Percentiles rank a stretch among this genome's conserved stretches.
phyloP scores from a whole-genome alignment of 2,888 invertebrate genomes.

The Dascillus cervinus region DNA sequence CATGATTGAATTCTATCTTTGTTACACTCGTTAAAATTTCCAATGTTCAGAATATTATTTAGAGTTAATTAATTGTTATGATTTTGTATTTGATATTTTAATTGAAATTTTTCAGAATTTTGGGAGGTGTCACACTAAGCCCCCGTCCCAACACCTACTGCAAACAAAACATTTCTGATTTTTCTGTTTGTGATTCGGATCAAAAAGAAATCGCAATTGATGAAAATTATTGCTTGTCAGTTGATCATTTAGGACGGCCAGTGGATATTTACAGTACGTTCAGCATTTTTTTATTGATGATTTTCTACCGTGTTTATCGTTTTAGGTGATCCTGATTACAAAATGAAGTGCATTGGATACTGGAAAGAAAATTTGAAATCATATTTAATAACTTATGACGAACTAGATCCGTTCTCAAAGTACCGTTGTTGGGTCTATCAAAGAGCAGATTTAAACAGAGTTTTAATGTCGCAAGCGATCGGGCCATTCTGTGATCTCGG shows the following conservation, averaged over 20 bases:
- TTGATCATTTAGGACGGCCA: constrained; percentile 90
- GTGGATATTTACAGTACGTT: constrained; percentile 82
- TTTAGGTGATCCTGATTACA: constrained; percentile 84
- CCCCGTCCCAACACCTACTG: constrained; percentile 90
- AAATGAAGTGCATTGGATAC: constrained; percentile 93
- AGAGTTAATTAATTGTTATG: no score
- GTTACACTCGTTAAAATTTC: no score
- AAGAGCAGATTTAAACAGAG: constrained; percentile 83
- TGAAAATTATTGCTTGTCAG: constrained; percentile 93
- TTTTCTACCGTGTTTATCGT: constrained; percentile 14
- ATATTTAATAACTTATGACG: constrained; percentile 92
- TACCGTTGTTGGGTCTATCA: constrained; percentile 99
- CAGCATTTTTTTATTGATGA: neutral
- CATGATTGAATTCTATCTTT: no score
- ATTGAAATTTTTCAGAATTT: constrained; percentile 51
- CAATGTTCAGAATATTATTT: no score
- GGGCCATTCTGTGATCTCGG: constrained; percentile 86
- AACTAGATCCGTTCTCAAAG: constrained; percentile 89
- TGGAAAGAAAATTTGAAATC: constrained; percentile 98
- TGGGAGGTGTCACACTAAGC: constrained; percentile 90
- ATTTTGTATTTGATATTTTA: no score
- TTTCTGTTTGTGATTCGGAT: constrained; percentile 92
- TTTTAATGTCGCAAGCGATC: constrained; percentile 77
- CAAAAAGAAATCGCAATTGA: constrained; percentile 92
- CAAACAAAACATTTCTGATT: constrained; percentile 88